Conservation (phyloP, 1,140 invertebrate species). For the Lutraria rhynchaena region DNA sequence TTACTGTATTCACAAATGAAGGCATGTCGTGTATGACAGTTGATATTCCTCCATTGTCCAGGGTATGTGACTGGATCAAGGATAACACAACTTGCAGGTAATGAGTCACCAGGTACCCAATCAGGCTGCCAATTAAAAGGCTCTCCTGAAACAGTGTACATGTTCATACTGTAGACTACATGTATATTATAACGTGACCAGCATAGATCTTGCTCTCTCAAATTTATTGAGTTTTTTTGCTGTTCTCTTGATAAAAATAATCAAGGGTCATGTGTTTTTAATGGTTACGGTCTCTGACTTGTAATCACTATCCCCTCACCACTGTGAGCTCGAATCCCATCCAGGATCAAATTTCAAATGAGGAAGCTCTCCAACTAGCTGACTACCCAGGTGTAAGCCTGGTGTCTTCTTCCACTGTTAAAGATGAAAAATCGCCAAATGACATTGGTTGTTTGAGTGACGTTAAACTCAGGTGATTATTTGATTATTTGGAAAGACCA, state of each 20-base stretch:
- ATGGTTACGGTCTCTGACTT: too few relatives aligned
- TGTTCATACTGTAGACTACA: neutral
- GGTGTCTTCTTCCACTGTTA: too few relatives aligned
- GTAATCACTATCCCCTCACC: too few relatives aligned
- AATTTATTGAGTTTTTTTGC: neutral
- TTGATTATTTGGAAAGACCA: too few relatives aligned
- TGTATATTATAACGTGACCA: too few relatives aligned
- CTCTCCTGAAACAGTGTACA: neutral
- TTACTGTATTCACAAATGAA: slow-evolving; percentile 6
- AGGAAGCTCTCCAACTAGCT: too few relatives aligned
- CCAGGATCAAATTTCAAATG: too few relatives aligned
- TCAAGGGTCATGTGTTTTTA: neutral
- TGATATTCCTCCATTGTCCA: neutral
- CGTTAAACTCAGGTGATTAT: too few relatives aligned
- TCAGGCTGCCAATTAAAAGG: neutral
- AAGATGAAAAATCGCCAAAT: too few relatives aligned
- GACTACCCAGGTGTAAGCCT: too few relatives aligned
- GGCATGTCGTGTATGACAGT: neutral
- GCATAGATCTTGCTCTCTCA: neutral
- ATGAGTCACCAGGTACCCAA: neutral
- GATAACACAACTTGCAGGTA: neutral
- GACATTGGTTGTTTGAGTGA: too few relatives aligned
- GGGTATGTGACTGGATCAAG: neutral
- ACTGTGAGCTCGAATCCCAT: too few relatives aligned
- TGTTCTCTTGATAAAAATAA: neutral